A percentile compares a stretch with the other conserved stretches of the same genome.
These are phyloP conservation scores for Amblyteles armatorius DNA, from an alignment of 2,888 invertebrate species.

Conservation along the genomic window DNA sequence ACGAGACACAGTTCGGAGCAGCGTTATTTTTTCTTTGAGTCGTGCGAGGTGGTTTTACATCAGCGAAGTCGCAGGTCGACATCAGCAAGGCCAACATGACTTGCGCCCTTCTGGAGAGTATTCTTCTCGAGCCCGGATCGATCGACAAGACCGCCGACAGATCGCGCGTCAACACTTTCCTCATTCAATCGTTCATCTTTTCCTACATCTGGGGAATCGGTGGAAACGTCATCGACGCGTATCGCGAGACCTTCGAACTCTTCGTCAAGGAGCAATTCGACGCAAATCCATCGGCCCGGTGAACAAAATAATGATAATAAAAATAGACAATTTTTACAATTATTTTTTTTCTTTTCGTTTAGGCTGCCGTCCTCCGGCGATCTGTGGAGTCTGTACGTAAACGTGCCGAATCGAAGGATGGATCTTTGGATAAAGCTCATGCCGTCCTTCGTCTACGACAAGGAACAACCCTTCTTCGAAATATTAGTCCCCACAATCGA, in stretches of 20 bases:
- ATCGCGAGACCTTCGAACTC: conserved; percentile 90
- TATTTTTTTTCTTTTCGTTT: conserved; percentile 29
- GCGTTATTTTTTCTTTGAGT: no score
- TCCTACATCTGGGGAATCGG: conserved; percentile 94
- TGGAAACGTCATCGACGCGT: conserved; percentile 91
- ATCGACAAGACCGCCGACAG: conserved; percentile 87
- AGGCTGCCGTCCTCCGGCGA: conserved; percentile 90
- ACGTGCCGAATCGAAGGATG: conserved; percentile 89
- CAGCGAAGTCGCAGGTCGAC: conserved; percentile 87
- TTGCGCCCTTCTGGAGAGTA: conserved; percentile 90
- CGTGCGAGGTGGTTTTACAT: no score
- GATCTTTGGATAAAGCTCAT: conserved; percentile 93
- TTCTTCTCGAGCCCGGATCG: conserved; percentile 88
- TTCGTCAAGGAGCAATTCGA: conserved; percentile 90
- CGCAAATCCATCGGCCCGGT: conserved; percentile 89
- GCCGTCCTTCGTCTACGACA: conserved; percentile 90
- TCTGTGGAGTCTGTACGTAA: conserved; percentile 92
- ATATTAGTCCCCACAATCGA: conserved; percentile 96
- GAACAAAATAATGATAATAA: conserved; percentile 70
- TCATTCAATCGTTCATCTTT: conserved; percentile 93
- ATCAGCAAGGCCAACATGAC: conserved; percentile 92
- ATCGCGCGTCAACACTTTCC: conserved; percentile 86
- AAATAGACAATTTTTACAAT: background rate
- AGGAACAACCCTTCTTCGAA: conserved; percentile 92
- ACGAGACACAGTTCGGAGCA: conserved; percentile 11